A percentile compares a stretch with the other conserved stretches of the same genome.
Conservation (phyloP, 2,888 invertebrate species). For the Caradrina clavipalpis region DNA sequence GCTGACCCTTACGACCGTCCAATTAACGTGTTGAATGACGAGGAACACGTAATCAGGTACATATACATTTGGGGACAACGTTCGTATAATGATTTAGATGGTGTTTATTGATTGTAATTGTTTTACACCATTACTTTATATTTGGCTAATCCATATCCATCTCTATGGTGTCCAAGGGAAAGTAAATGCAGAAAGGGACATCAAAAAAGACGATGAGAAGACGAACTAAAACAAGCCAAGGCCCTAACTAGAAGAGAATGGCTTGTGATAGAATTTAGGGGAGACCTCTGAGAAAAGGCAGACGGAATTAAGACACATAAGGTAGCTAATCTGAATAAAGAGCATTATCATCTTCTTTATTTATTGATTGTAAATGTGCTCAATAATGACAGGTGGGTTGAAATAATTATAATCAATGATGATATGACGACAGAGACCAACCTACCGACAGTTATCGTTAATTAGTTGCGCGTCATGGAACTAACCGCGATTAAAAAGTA, state of each 20-base stretch:
- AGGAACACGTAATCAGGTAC: constrained; percentile 30
- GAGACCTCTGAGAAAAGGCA: too few relatives aligned
- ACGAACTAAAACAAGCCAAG: too few relatives aligned
- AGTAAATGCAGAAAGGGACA: too few relatives aligned
- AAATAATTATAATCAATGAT: constrained; percentile 26
- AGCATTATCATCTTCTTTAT: too few relatives aligned
- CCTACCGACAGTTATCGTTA: constrained; percentile 42
- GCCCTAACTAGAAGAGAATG: too few relatives aligned
- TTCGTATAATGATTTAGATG: constrained; percentile 35
- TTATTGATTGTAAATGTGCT: constrained; percentile 31
- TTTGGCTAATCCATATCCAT: too few relatives aligned
- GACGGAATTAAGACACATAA: too few relatives aligned
- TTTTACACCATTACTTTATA: too few relatives aligned
- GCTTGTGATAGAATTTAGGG: too few relatives aligned
- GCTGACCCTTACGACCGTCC: constrained; percentile 24
- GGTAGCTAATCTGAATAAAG: too few relatives aligned
- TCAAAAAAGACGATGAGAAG: too few relatives aligned
- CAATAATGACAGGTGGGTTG: constrained; percentile 19
- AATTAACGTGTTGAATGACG: constrained; percentile 31
- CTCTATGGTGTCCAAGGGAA: too few relatives aligned
- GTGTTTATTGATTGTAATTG: background rate
- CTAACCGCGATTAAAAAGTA: constrained; percentile 31
- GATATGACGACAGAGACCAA: constrained; percentile 54
- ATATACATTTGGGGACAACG: constrained; percentile 42
- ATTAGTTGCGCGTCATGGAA: constrained; percentile 41